Conservation (phyloP, 2,888 invertebrate species). For the Agonopterix arenella region DNA sequence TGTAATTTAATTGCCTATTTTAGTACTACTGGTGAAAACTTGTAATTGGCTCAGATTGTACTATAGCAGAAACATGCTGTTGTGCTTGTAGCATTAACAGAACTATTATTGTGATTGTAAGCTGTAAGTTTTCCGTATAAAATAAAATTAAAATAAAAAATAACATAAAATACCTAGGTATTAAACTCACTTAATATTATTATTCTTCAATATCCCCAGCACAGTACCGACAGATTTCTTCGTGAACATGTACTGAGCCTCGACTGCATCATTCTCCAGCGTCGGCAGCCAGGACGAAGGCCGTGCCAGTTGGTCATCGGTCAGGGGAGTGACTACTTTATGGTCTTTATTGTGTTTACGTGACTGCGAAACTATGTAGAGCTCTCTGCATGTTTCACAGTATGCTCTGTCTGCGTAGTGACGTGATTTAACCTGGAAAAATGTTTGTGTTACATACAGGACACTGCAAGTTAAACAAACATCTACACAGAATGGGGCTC, state of each 20-base stretch:
- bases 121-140: no score
- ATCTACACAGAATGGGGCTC: no score
- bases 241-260: slow-evolving; percentile 93
- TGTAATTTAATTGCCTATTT: no score
- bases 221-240: slow-evolving; percentile 81
- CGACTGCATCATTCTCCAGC: slow-evolving; percentile 84
- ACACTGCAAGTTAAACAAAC: no score
- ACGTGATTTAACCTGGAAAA: slow-evolving; percentile 54
- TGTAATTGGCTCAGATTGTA: no score
- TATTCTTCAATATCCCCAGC: slow-evolving; percentile 74
- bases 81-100: no score
- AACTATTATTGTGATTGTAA: no score
- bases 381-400: slow-evolving; percentile 79
- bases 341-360: slow-evolving; percentile 77
- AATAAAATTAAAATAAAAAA: no score
- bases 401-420: slow-evolving; percentile 72
- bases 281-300: slow-evolving; percentile 84
- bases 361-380: slow-evolving; percentile 56
- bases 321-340: slow-evolving; percentile 64
- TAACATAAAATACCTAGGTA: no score
- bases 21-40: no score
- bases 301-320: slow-evolving; percentile 74
- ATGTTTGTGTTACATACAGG: no score
- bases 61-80: no score
- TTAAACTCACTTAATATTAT: slow-evolving; percentile 73